These are phyloP conservation scores for Halocaridina rubra DNA, from an alignment of 2,888 invertebrate species.

Conservation along the genomic window DNA sequence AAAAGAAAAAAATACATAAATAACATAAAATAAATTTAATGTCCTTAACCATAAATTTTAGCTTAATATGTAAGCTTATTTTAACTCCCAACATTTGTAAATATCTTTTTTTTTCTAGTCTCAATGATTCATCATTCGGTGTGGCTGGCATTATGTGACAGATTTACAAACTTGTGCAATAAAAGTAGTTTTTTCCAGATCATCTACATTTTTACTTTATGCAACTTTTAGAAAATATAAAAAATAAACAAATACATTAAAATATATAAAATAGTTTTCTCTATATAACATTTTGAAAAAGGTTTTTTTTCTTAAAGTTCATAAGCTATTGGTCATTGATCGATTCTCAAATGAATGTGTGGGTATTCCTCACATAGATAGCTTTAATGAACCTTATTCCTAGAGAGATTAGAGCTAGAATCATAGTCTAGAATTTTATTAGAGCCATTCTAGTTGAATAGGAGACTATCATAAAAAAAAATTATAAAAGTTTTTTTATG, in stretches of 20 bases:
- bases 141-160: slow-evolving; percentile 58
- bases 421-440: neutral
- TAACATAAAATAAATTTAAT: no score
- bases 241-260: slow-evolving; percentile 34
- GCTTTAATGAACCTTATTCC: slow-evolving; percentile 24
- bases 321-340: slow-evolving; percentile 32
- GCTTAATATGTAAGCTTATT: slow-evolving; percentile 42
- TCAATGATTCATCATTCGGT: slow-evolving; percentile 44
- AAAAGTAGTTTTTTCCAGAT: slow-evolving; percentile 40
- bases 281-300: slow-evolving; percentile 54
- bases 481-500: slow-evolving; percentile 22
- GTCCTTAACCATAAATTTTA: slow-evolving; percentile 49
- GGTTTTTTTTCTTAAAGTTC: slow-evolving; percentile 52
- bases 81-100: slow-evolving; percentile 51
- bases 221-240: slow-evolving; percentile 31
- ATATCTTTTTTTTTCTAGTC: slow-evolving; percentile 45
- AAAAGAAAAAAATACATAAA: slow-evolving; percentile 32
- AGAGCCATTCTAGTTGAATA: slow-evolving; percentile 11
- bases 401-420: slow-evolving; percentile 19
- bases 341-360: neutral
- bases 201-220: slow-evolving; percentile 50
- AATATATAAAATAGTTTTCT: slow-evolving; percentile 56
- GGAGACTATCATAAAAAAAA: no score
- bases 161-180: slow-evolving; percentile 45
- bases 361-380: neutral